phyloP scores from a whole-genome alignment of 53 echinoderm and acorn worm species.

The Actinopyga echinites region DNA sequence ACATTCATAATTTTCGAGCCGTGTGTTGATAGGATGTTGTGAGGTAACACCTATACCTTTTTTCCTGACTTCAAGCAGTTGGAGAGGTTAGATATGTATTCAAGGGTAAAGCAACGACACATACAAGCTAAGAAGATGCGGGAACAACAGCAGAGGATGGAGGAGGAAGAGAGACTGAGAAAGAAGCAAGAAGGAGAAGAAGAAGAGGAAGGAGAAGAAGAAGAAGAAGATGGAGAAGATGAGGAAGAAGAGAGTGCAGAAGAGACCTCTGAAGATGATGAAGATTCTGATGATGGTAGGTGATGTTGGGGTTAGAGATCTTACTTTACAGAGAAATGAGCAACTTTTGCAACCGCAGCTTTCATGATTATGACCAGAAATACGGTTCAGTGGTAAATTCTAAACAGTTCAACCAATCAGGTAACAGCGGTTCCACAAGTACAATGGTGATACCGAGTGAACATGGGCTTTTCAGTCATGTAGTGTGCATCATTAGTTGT shows the following conservation, averaged over 20 bases:
- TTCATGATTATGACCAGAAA: no score
- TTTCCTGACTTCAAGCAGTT: not conserved
- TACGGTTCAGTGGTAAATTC: no score
- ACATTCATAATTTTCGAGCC: no score
- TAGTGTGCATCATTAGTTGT: no score
- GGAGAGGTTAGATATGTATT: constrained; percentile 60
- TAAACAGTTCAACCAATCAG: no score
- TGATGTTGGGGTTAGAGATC: not conserved
- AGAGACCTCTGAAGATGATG: constrained; percentile 4
- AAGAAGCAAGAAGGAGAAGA: constrained; percentile 28
- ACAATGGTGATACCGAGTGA: no score
- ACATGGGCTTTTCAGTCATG: no score
- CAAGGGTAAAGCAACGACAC: constrained; percentile 60
- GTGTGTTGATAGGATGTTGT: no score
- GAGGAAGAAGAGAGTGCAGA: constrained; percentile 9
- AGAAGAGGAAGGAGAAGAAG: constrained; percentile 6
- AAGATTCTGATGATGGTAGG: not conserved
- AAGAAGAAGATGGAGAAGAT: not conserved
- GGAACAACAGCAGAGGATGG: not conserved
- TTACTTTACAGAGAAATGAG: no score
- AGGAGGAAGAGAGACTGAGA: constrained; percentile 28
- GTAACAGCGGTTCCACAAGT: no score
- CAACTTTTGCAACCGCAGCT: no score
- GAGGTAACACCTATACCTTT: no score
- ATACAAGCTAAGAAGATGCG: constrained; percentile 24